These are phyloP conservation scores for Ptilodon capucinus DNA, from an alignment of 2,888 invertebrate genomes.

Conservation along the genomic window DNA sequence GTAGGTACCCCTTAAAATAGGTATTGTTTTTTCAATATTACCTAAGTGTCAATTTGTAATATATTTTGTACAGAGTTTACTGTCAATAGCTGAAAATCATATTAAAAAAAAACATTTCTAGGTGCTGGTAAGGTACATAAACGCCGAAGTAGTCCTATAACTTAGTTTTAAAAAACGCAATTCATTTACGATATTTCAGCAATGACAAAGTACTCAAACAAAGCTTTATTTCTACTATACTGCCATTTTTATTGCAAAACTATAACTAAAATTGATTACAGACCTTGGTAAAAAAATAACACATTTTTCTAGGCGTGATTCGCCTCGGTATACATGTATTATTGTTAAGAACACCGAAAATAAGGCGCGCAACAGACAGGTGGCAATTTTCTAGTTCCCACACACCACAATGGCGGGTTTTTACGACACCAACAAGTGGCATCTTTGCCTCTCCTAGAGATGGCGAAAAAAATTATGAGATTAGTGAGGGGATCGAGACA, in stretches of 20 bases:
- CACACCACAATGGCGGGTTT: constrained; percentile 55
- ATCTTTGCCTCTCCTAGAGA: constrained; percentile 41
- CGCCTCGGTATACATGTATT: constrained; percentile 4
- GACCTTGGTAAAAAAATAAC: constrained; percentile 7
- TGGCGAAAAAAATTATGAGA: constrained; percentile 49
- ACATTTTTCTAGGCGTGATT: constrained; percentile 5
- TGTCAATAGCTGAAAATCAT: too few species aligned
- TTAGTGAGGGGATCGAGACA: constrained; percentile 34
- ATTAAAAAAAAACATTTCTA: too few species aligned
- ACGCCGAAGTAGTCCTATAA: too few species aligned
- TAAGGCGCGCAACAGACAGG: constrained; percentile 41
- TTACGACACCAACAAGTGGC: constrained; percentile 44
- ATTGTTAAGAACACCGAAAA: constrained; percentile 13
- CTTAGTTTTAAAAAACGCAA: too few species aligned
- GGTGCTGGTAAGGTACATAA: too few species aligned
- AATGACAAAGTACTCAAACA: background rate
- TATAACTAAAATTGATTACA: constrained; percentile 7
- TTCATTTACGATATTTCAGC: background rate
- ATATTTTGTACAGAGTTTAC: too few species aligned
- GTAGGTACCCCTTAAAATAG: too few species aligned
- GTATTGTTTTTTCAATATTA: too few species aligned
- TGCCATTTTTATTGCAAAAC: constrained; percentile 6
- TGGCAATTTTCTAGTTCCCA: constrained; percentile 64
- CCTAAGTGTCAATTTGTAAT: too few species aligned
- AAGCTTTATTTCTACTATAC: background rate